Evolutionary conservation across 1,140 invertebrate species (phyloP).

Genomic region (Zaprionus davidi): DNA sequence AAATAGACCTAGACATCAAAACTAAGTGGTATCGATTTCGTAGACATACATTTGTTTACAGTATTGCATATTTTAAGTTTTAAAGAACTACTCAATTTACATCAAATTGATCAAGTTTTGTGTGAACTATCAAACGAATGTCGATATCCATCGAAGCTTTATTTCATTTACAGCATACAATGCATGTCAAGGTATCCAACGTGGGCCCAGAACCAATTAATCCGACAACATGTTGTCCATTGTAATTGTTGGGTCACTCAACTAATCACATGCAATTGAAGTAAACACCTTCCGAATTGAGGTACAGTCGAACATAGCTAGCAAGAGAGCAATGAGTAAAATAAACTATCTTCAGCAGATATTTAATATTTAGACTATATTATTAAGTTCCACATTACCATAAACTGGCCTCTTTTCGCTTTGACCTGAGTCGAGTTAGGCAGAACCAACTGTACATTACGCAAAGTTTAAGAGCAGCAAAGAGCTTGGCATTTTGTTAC

Average conservation of each 20-base stretch:
- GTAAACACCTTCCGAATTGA: neutral
- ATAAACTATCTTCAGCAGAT: neutral
- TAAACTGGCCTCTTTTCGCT: neutral
- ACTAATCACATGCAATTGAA: neutral
- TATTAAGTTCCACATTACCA: neutral
- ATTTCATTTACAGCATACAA: neutral
- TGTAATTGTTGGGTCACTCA: conserved; percentile 1
- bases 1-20: neutral
- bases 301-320: neutral
- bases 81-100: neutral
- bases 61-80: neutral
- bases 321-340: neutral
- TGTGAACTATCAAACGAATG: neutral
- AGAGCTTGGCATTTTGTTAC: neutral
- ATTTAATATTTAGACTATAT: neutral
- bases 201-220: conserved; percentile 55
- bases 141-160: neutral
- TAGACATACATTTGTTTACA: neutral
- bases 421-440: neutral
- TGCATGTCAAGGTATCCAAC: conserved; percentile 50
- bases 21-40: neutral
- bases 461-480: neutral
- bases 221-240: conserved; percentile 8
- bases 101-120: neutral
- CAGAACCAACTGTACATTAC: conserved; percentile 4